Percentiles rank a stretch among this genome's conserved stretches.
These are phyloP conservation scores for Neomonachus schauinslandi DNA, from an alignment of 2,113 vertebrate species.

Conservation along the genomic window DNA sequence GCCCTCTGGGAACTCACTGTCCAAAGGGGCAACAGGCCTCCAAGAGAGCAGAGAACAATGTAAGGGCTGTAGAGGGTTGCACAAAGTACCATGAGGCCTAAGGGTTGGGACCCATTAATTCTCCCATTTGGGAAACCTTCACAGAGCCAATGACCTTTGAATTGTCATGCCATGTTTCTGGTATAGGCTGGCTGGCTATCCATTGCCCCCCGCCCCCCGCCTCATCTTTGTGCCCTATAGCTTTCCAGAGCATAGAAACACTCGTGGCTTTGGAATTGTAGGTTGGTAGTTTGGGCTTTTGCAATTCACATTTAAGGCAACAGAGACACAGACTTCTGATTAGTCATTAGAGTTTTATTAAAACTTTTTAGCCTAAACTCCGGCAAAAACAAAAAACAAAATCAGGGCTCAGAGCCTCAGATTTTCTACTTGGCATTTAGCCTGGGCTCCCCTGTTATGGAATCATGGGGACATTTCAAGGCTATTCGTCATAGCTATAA, in stretches of 20 bases:
- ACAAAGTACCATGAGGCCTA: neutral
- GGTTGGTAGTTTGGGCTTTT: neutral
- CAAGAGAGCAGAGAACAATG: neutral
- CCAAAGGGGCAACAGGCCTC: neutral
- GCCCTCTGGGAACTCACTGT: neutral
- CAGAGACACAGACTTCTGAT: neutral
- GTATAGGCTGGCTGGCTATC: neutral
- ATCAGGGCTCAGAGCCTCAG: neutral
- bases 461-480: neutral
- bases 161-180: fast-evolving
- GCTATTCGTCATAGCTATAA: neutral
- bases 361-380: neutral
- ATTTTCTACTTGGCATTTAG: neutral
- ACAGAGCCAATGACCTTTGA: neutral
- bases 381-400: neutral
- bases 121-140: neutral
- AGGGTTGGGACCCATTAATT: neutral
- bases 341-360: slow-evolving; percentile 3
- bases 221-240: neutral
- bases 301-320: neutral
- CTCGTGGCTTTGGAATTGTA: slow-evolving; percentile 29
- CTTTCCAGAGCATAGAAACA: neutral
- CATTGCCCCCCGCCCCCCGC: neutral
- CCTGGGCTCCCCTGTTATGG: neutral
- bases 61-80: neutral